Evolutionary conservation across 2,113 vertebrate species (phyloP).

Genomic region (Monopterus albus): DNA sequence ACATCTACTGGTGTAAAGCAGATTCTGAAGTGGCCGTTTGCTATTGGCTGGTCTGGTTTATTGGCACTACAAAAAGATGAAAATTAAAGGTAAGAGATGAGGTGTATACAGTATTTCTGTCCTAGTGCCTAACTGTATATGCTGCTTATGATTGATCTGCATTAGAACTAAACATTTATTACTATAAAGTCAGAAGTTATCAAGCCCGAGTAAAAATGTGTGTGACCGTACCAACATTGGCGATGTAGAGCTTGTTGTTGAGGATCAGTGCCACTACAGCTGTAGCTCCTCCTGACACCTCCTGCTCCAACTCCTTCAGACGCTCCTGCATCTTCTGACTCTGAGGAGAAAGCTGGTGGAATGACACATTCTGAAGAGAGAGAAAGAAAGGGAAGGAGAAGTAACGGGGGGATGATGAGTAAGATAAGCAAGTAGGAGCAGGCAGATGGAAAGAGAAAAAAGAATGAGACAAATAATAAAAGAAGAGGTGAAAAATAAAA

Average conservation of each 20-base stretch:
- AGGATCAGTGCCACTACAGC: slow-evolving; percentile 94
- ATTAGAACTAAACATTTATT: not conserved
- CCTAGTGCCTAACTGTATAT: not conserved
- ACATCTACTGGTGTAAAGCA: slow-evolving; percentile 52
- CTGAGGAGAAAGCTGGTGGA: slow-evolving; percentile 89
- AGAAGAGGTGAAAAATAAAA: slow-evolving; percentile 3
- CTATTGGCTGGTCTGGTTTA: not conserved
- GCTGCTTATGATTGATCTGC: not conserved
- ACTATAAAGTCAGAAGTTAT: not conserved
- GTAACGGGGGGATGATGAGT: not conserved
- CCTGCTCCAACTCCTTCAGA: slow-evolving; percentile 90
- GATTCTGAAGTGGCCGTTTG: not conserved
- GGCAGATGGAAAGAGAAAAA: not conserved
- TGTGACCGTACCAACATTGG: slow-evolving; percentile 90
- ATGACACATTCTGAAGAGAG: slow-evolving; percentile 82
- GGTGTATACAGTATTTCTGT: no score
- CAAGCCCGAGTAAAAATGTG: not conserved
- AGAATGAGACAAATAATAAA: not conserved
- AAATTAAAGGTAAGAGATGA: no score
- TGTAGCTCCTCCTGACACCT: slow-evolving; percentile 93
- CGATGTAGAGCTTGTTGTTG: slow-evolving; percentile 94
- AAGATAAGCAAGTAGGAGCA: not conserved
- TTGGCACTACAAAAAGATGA: no score
- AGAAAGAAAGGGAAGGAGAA: no score
- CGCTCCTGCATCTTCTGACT: slow-evolving; percentile 94